A percentile compares a stretch with the other conserved stretches of the same genome.
Evolutionary conservation across 2,797 vertebrate genomes (phyloP).

Genomic region (Platalea minor): DNA sequence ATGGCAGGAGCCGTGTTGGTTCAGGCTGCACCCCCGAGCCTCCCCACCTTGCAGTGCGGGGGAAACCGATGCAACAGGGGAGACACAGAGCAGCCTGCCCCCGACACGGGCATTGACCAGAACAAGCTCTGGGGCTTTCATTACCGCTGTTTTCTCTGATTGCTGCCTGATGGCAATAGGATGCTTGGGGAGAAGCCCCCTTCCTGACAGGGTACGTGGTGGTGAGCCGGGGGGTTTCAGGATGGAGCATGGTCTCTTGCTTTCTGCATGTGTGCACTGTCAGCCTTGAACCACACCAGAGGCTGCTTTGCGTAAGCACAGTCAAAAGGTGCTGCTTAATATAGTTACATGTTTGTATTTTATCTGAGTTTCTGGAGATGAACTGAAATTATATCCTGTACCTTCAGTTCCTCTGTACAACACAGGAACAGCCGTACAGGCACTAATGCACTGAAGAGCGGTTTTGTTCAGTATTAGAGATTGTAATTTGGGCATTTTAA

Average conservation of each 20-base stretch:
- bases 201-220: accelerated
- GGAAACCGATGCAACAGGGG: not conserved
- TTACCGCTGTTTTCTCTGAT: not conserved
- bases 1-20: accelerated
- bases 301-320: not conserved
- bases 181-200: not conserved
- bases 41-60: not conserved
- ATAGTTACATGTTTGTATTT: not conserved
- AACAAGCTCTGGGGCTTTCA: accelerated
- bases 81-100: not conserved
- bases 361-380: not conserved
- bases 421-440: not conserved
- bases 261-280: not conserved
- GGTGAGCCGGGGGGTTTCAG: not conserved
- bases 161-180: not conserved
- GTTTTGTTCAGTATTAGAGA: not conserved
- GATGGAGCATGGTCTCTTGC: accelerated
- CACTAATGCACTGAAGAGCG: too few species aligned
- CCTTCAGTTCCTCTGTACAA: not conserved
- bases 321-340: not conserved
- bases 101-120: accelerated
- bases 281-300: not conserved
- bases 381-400: not conserved
- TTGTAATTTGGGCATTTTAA: not conserved
- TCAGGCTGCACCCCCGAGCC: not conserved